Evolutionary conservation across 2,797 vertebrate genomes (phyloP).

Genomic region (Pagetopsis macropterus): DNA sequence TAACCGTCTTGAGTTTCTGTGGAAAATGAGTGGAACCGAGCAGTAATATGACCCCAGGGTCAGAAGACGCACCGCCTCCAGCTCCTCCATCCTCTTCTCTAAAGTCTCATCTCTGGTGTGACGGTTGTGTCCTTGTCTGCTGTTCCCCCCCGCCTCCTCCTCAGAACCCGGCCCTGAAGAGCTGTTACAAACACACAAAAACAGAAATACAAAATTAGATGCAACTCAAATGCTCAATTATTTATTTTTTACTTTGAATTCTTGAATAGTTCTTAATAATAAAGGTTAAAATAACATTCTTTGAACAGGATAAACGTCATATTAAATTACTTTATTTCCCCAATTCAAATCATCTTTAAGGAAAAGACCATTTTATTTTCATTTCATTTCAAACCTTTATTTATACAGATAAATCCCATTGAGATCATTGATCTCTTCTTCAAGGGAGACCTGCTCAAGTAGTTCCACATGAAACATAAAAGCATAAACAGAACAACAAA

Average conservation of each 20-base stretch:
- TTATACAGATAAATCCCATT: too few relatives aligned
- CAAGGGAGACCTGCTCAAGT: too few relatives aligned
- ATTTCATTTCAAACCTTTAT: too few relatives aligned
- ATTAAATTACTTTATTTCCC: too few relatives aligned
- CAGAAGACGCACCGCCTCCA: conserved; percentile 89
- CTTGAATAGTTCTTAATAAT: not conserved
- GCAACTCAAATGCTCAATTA: not conserved
- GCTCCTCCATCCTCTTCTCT: conserved; percentile 94
- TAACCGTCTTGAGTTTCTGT: not conserved
- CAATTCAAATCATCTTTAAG: too few relatives aligned
- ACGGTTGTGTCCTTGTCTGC: conserved; percentile 82
- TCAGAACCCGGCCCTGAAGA: conserved; percentile 78
- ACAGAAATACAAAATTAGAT: conserved; percentile 4
- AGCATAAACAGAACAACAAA: too few relatives aligned
- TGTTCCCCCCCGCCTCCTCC: conserved; percentile 83
- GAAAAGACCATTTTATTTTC: too few relatives aligned
- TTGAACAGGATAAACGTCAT: too few relatives aligned
- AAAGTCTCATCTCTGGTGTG: conserved; percentile 83
- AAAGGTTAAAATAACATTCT: too few relatives aligned
- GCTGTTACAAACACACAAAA: conserved; percentile 54
- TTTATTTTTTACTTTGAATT: not conserved
- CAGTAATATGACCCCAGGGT: not conserved
- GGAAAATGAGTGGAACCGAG: not conserved
- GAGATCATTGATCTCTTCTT: too few relatives aligned
- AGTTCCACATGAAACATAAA: too few relatives aligned